Evolutionary conservation across 2,113 vertebrate genomes (phyloP).

Genomic region (Sylvietta virens): DNA sequence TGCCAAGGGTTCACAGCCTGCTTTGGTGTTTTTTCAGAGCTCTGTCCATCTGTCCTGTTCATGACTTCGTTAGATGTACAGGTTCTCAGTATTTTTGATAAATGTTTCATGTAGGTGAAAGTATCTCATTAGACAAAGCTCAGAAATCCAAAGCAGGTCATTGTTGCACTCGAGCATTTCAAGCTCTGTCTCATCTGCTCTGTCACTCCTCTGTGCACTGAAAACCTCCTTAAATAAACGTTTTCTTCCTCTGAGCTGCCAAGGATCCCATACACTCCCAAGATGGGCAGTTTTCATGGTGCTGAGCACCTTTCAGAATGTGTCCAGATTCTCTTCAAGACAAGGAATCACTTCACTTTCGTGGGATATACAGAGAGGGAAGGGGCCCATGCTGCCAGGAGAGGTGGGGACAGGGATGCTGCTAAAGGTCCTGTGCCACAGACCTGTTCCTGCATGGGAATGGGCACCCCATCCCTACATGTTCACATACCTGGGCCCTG

Average conservation of each 20-base stretch:
- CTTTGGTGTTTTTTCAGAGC: neutral
- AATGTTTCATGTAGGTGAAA: neutral
- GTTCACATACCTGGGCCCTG: neutral
- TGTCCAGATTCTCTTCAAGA: neutral
- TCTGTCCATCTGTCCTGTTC: neutral
- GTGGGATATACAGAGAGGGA: fast-evolving
- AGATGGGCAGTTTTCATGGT: fast-evolving
- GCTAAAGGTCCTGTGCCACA: neutral
- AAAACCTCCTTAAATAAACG: neutral
- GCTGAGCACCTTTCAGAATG: neutral
- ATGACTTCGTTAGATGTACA: neutral
- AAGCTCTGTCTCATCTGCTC: neutral
- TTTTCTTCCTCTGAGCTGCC: neutral
- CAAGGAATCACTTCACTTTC: neutral
- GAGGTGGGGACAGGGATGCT: neutral
- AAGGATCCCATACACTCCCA: neutral
- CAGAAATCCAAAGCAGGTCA: neutral
- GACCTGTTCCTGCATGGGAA: fast-evolving
- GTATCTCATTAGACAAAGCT: neutral
- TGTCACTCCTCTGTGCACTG: neutral
- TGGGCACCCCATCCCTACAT: neutral
- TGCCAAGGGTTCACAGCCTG: neutral
- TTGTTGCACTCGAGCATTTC: neutral
- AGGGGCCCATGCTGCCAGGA: neutral
- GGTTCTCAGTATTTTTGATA: neutral